phyloP scores from a whole-genome alignment of 2,113 vertebrate species.

The Callipepla squamata region DNA sequence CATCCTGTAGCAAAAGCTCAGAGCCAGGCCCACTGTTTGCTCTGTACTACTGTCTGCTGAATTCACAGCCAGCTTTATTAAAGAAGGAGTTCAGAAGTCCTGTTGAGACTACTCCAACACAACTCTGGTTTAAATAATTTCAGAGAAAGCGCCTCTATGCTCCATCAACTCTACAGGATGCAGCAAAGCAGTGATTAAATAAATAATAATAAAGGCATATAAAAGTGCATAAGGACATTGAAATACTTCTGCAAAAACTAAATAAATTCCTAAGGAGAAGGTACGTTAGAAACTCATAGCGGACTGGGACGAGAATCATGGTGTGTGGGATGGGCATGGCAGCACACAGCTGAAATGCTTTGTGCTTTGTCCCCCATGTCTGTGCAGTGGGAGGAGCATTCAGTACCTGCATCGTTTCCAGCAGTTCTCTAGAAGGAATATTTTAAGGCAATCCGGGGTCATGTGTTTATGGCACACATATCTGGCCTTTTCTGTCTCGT shows the following conservation, averaged over 20 bases:
- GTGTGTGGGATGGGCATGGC: background rate
- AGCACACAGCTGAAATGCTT: background rate
- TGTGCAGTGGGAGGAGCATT: background rate
- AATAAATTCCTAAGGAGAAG: background rate
- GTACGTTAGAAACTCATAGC: background rate
- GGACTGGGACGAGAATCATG: background rate
- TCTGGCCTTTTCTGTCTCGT: background rate
- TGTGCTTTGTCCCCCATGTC: background rate
- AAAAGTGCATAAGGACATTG: background rate
- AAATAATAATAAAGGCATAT: background rate
- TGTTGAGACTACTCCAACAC: background rate
- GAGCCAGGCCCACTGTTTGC: background rate
- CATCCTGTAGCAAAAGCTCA: background rate
- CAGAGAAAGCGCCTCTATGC: background rate
- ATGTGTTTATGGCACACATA: background rate
- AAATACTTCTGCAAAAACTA: background rate
- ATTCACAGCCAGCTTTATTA: background rate
- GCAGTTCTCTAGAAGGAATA: background rate
- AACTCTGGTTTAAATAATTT: background rate
- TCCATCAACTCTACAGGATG: background rate
- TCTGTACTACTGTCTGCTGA: background rate
- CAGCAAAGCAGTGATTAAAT: background rate
- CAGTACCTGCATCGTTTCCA: accelerated
- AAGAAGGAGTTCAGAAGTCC: constrained; percentile 2
- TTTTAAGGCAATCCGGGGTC: background rate